Evolutionary conservation across 1,140 invertebrate genomes (phyloP), one percentile per base, ranked within the genome.

Genomic region (Grapholita molesta): DNA sequence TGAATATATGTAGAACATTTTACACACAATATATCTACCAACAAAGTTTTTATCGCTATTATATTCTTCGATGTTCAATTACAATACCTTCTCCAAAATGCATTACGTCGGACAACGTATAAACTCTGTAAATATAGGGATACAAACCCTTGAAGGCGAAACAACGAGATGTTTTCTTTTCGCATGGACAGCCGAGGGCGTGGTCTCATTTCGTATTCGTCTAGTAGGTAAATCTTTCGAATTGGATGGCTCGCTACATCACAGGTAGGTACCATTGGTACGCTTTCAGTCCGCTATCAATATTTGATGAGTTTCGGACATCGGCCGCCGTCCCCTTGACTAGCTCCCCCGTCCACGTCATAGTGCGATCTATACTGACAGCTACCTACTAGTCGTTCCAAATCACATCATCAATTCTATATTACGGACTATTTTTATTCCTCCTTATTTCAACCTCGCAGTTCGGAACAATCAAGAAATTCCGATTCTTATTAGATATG

Each of bases 291-390:
- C 67, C 67, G 64, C 25, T 75, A 78, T 90, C 84, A 90, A 90
- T 90, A 89, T 86, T 90, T 87, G 83, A 90, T 89, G 82, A 84
- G 78, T 71, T 75, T 80, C 80, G 83, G 86, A 88, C 83, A 70
- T 12, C 61, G 74, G 64, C 65, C 53, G 66, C 66, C 66, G 53
- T 68, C 67, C 70, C 71, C 69, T 69, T 73, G 61, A 69, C 74
- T 61, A 38, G 48, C 66, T 35, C 64, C 71, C 74, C 57, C 33
- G 42, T 65, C 48, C 55, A 72, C 71, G 70, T 76, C 76, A 74
- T 68, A 72, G 55, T 61, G 28, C 55, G 2, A 61, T 61, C 55
- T 61, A 61, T 61, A n/a, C n/a, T n/a, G n/a, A 52, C 42, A n/a
- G 25, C 30, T 25, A 61, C 25, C 2, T 28, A 61, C 55, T 30